Conservation (phyloP, 2,888 invertebrate species). For the Conops quadrifasciatus region DNA sequence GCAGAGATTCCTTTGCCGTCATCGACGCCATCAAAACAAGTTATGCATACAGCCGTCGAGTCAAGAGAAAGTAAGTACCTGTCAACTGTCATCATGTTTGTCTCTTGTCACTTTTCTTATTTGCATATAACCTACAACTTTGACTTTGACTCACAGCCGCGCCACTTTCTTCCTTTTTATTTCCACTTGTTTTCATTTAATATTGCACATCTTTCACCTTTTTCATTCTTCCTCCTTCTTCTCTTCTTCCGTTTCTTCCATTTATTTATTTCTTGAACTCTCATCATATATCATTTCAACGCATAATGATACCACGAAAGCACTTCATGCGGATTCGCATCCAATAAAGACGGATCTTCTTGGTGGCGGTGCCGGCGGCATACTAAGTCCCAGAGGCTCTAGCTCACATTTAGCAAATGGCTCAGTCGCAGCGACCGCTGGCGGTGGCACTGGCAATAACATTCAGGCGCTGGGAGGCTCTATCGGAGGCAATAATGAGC, state of each 20-base stretch:
- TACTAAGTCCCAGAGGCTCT: slow-evolving; percentile 46
- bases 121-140: no score
- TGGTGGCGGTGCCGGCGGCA: no score
- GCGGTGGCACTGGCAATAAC: slow-evolving; percentile 47
- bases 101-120: no score
- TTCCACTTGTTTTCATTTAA: no score
- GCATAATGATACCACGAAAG: slow-evolving; percentile 62
- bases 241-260: no score
- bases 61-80: slow-evolving; percentile 66
- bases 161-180: no score
- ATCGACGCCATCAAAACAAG: slow-evolving; percentile 81
- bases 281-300: slow-evolving; percentile 59
- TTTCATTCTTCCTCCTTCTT: no score
- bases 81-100: no score
- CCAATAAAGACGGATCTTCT: slow-evolving; percentile 62
- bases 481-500: slow-evolving; percentile 51
- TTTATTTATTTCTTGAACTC: no score
- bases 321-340: slow-evolving; percentile 62
- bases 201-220: no score
- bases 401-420: slow-evolving; percentile 52
- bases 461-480: slow-evolving; percentile 44
- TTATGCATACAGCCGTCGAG: slow-evolving; percentile 64
- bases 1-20: slow-evolving; percentile 90
- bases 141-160: no score
- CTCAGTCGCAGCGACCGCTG: slow-evolving; percentile 48